Evolutionary conservation across 2,888 invertebrate genomes (phyloP).

Genomic region (Agonopterix subpropinquella): DNA sequence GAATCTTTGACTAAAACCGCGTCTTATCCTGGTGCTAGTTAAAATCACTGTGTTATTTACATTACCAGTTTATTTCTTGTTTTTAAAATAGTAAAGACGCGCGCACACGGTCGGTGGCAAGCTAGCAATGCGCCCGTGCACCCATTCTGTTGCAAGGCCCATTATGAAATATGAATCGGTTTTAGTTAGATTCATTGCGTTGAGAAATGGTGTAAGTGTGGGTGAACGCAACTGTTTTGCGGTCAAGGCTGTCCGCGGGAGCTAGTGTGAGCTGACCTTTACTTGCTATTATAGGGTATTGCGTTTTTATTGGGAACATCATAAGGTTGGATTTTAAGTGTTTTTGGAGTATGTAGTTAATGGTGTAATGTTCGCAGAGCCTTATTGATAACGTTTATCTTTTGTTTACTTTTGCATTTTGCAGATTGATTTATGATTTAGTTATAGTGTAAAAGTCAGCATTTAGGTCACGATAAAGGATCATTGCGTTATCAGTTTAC

Average conservation of each 20-base stretch:
- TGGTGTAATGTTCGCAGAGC: too few species aligned
- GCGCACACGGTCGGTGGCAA: constrained; percentile 13
- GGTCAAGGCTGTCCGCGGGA: constrained; percentile 51
- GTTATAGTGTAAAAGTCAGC: too few species aligned
- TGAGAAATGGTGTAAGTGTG: constrained; percentile 41
- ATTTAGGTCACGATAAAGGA: too few species aligned
- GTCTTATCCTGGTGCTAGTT: background rate
- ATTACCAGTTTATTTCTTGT: too few species aligned
- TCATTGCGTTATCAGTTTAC: too few species aligned
- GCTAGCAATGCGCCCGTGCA: constrained; percentile 20
- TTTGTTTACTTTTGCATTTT: too few species aligned
- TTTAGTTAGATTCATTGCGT: constrained; percentile 57
- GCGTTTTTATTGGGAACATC: constrained; percentile 1
- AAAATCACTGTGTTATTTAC: background rate
- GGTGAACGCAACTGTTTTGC: constrained; percentile 62
- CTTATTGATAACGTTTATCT: too few species aligned
- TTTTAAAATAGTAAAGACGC: constrained; percentile 12
- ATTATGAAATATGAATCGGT: constrained; percentile 68
- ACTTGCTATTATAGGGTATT: constrained; percentile 13
- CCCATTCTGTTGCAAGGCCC: constrained; percentile 34
- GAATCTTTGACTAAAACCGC: background rate
- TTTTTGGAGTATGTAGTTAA: too few species aligned
- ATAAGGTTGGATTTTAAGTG: too few species aligned
- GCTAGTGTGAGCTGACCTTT: constrained; percentile 48
- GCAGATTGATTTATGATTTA: too few species aligned